phyloP scores from a whole-genome alignment of 2,888 invertebrate species.

The Meteorus colon region DNA sequence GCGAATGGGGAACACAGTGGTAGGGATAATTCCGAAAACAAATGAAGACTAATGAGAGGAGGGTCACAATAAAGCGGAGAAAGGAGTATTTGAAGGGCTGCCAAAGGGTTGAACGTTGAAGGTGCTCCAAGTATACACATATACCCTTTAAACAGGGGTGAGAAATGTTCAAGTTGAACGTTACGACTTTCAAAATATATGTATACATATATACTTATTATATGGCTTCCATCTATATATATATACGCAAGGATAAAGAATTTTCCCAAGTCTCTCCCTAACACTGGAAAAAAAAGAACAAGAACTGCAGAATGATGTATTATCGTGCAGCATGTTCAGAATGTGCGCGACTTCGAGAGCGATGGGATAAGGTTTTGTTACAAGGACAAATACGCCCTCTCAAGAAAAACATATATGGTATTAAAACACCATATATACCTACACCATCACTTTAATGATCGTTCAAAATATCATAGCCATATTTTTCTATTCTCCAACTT shows the following conservation, averaged over 20 bases:
- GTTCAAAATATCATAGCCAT: neutral
- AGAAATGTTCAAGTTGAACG: conserved; percentile 72
- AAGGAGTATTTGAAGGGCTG: conserved; percentile 56
- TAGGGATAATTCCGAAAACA: conserved; percentile 73
- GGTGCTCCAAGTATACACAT: conserved; percentile 60
- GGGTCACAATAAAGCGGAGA: conserved; percentile 57
- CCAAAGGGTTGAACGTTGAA: conserved; percentile 66
- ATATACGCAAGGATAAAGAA: conserved; percentile 14
- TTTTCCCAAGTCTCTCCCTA: conserved; percentile 19
- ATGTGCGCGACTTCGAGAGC: conserved; percentile 51
- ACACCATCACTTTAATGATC: neutral
- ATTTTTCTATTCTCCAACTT: neutral
- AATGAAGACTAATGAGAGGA: conserved; percentile 74
- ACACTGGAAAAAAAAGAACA: neutral
- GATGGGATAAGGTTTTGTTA: neutral
- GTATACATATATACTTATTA: conserved; percentile 6
- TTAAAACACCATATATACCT: neutral
- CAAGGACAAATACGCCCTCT: neutral
- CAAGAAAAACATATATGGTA: neutral
- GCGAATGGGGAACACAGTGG: conserved; percentile 44
- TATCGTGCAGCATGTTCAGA: conserved; percentile 66
- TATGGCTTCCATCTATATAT: conserved; percentile 52
- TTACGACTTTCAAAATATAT: conserved; percentile 59
- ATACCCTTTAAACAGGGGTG: conserved; percentile 69
- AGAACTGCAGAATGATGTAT: conserved; percentile 69